A percentile compares a stretch with the other conserved stretches of the same genome.
Evolutionary conservation across 2,113 vertebrate species (phyloP).

Genomic region (Mus spicilegus): DNA sequence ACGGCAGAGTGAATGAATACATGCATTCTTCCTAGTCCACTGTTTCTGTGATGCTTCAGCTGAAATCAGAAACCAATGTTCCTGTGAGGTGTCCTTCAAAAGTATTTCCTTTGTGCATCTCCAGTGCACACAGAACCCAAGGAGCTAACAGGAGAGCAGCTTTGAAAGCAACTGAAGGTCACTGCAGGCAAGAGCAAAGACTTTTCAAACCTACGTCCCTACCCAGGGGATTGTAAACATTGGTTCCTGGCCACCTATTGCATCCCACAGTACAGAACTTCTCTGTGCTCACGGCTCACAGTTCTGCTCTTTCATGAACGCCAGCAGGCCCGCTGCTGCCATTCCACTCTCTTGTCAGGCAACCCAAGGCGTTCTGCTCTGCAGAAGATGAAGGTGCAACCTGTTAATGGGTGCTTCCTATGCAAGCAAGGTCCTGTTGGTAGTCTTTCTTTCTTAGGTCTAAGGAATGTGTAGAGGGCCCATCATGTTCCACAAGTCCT

Average conservation of each 20-base stretch:
- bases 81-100: slow-evolving; percentile 71
- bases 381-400: neutral
- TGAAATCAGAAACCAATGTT: slow-evolving; percentile 77
- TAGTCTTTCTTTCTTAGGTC: slow-evolving; percentile 89
- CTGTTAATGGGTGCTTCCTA: slow-evolving; percentile 83
- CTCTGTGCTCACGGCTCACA: slow-evolving; percentile 77
- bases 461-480: slow-evolving; percentile 94
- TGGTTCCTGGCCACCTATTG: slow-evolving; percentile 88
- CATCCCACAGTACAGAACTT: slow-evolving; percentile 84
- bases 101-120: slow-evolving; percentile 80
- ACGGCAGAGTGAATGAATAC: slow-evolving; percentile 56
- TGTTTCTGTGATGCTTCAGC: slow-evolving; percentile 56
- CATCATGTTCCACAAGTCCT: slow-evolving; percentile 91
- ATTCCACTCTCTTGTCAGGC: slow-evolving; percentile 28
- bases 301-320: slow-evolving; percentile 80
- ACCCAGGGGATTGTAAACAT: slow-evolving; percentile 97
- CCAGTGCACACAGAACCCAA: slow-evolving; percentile 80
- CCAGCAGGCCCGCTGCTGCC: slow-evolving; percentile 46
- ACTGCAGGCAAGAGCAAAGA: slow-evolving; percentile 88
- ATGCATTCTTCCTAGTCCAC: neutral
- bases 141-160: slow-evolving; percentile 87
- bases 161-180: slow-evolving; percentile 91
- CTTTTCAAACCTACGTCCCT: slow-evolving; percentile 91
- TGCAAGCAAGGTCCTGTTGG: slow-evolving; percentile 84
- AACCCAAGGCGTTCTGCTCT: neutral